Evolutionary conservation across 2,113 vertebrate species (phyloP).

Genomic region (Parotia lawesii): DNA sequence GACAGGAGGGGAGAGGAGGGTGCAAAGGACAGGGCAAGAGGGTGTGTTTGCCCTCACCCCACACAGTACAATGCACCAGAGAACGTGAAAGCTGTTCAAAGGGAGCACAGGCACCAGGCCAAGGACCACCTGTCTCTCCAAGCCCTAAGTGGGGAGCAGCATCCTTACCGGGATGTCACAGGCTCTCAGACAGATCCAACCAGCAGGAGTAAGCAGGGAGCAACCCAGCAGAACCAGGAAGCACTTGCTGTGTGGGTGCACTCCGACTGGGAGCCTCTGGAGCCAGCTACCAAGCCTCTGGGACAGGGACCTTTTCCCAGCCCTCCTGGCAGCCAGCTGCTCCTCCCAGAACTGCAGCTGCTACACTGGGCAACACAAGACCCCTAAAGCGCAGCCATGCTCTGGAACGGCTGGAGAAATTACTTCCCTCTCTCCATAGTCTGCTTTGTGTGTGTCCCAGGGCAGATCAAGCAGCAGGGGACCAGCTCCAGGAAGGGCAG

Average conservation of each 20-base stretch:
- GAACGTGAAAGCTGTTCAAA: not conserved
- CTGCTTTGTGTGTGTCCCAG: not conserved
- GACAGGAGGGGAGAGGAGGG: not conserved
- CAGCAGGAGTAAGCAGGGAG: not conserved
- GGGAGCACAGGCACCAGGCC: rapidly evolving
- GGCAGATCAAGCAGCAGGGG: not conserved
- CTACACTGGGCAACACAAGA: not conserved
- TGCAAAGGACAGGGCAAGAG: not conserved
- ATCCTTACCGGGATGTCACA: not conserved
- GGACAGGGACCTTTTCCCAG: not conserved
- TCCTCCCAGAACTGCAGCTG: not conserved
- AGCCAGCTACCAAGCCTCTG: not conserved
- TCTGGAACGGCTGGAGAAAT: not conserved
- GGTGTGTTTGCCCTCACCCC: not conserved
- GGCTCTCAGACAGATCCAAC: not conserved
- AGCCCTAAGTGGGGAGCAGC: not conserved
- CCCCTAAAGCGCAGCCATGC: not conserved
- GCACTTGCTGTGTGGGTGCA: not conserved
- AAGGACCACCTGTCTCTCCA: not conserved
- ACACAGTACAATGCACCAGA: rapidly evolving
- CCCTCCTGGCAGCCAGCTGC: not conserved
- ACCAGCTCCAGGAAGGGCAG: not conserved
- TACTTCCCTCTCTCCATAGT: not conserved
- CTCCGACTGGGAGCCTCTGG: rapidly evolving
- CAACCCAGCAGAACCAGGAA: not conserved